These are phyloP conservation scores for Periplaneta americana DNA, from an alignment of 1,140 invertebrate species.

Conservation along the genomic window DNA sequence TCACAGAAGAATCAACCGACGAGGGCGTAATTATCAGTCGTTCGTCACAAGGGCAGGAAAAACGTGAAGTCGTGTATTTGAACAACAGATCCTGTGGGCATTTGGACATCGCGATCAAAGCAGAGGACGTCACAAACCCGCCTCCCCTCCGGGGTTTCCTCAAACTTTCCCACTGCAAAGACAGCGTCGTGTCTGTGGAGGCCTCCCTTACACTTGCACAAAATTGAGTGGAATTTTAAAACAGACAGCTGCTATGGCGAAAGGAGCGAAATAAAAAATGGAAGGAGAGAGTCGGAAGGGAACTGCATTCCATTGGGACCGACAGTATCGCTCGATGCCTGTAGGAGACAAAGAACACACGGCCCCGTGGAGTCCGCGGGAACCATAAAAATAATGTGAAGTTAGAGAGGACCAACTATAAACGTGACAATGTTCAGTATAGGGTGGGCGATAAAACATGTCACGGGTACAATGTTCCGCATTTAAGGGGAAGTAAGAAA, in stretches of 20 bases:
- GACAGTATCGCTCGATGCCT: background rate
- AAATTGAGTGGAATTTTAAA: background rate
- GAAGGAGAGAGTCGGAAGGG: background rate
- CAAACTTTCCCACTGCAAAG: background rate
- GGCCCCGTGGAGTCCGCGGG: background rate
- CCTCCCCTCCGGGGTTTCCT: background rate
- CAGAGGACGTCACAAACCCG: background rate
- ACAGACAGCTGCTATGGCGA: background rate
- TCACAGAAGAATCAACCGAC: too few species aligned
- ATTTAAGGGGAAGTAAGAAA: background rate
- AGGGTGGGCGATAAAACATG: background rate
- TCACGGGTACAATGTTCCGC: too few species aligned
- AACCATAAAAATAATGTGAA: background rate
- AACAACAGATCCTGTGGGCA: too few species aligned
- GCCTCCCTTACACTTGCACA: background rate
- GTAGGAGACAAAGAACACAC: background rate
- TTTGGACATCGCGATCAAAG: too few species aligned
- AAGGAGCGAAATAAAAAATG: background rate
- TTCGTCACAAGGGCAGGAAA: too few species aligned
- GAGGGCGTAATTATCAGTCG: too few species aligned
- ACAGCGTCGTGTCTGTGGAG: background rate
- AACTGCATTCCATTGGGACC: background rate
- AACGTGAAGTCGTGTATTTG: too few species aligned
- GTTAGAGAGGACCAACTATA: background rate
- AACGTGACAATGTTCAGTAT: background rate